Base-by-base conservation (phyloP, 1,140 invertebrate species). In the Hormaphis cornu region DNA sequence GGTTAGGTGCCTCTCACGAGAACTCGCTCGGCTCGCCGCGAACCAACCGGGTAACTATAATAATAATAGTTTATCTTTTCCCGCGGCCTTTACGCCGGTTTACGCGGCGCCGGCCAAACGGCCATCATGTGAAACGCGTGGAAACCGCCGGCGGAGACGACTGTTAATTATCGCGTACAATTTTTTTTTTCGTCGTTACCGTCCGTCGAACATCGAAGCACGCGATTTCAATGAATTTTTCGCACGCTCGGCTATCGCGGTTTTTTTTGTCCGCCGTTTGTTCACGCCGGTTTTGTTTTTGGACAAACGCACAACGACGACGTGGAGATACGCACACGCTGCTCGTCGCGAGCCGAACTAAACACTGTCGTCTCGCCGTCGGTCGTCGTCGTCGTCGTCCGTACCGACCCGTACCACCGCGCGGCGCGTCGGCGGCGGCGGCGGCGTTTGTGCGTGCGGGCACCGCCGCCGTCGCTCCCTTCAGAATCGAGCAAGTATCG, bases 401-500 rank as follows among this genome's bases (percentile, higher is more conserved):
- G 35, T 24, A 28, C 22, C 58, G 24, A 24, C 26, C 44, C 42
- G 18, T 22, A 48, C 28, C 59, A 44, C 26, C 16, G n/a, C 58
- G 58, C 40, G 28, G 44, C 28, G 26, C 58, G 40, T 24, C 40
- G 16, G 42, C 59, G n/a, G 59, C 18, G 28, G 26, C n/a, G 14
- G 37, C 1, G 10, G 18, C 6, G 10, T 16, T 12, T 18, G 35
- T 9, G 16, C 20, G 54, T 18, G 40, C 26, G 58, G 1, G 61
- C 30, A 18, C 61, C 61, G 61, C 59, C 59, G 59, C 61, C 61
- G 40, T 20, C 18, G 44, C 61, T 66, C 61, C 61, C 61, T 66
- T 66, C 28, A 44, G 28, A 50, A 66, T 66, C 61, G n/a, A n/a
- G n/a, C n/a, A 66, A 66, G 61, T 66, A 66, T 66, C 50, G 61